Evolutionary conservation across 2,888 invertebrate genomes (phyloP).

Genomic region (Pterostichus madidus): DNA sequence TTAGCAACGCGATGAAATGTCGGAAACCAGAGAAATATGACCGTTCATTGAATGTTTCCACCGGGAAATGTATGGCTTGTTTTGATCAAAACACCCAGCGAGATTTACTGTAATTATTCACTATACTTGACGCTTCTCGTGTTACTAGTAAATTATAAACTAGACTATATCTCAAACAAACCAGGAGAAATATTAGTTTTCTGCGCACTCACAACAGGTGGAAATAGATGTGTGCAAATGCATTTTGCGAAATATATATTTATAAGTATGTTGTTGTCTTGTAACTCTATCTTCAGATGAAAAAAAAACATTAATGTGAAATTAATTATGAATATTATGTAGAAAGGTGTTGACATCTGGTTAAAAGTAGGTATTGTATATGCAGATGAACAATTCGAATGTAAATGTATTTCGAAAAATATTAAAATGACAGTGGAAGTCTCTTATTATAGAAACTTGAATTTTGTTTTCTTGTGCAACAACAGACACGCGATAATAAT

Average conservation of each 20-base stretch:
- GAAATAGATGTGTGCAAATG: not conserved
- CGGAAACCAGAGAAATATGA: conserved; percentile 59
- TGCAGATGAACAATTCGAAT: conserved; percentile 61
- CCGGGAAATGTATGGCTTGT: conserved; percentile 36
- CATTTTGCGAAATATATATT: not conserved
- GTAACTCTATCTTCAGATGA: conserved; percentile 7
- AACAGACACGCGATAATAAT: conserved; percentile 41
- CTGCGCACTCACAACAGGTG: not conserved
- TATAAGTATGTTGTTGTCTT: not conserved
- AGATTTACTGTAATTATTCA: conserved; percentile 54
- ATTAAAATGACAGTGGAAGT: conserved; percentile 43
- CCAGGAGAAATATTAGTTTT: conserved; percentile 3
- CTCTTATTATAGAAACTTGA: conserved; percentile 58
- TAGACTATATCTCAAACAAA: not conserved
- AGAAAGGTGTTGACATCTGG: conserved; percentile 54
- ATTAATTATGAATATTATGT: conserved; percentile 13
- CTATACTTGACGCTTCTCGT: conserved; percentile 15
- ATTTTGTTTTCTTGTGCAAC: conserved; percentile 51
- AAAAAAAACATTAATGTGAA: not conserved
- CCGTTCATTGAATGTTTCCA: conserved; percentile 44
- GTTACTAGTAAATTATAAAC: conserved; percentile 47
- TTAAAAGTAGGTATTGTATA: conserved; percentile 41
- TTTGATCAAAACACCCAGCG: conserved; percentile 40
- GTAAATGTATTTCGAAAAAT: conserved; percentile 57
- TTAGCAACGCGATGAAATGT: conserved; percentile 16